Base-by-base conservation (phyloP, 1,140 invertebrate species). In the Helicoverpa armigera region DNA sequence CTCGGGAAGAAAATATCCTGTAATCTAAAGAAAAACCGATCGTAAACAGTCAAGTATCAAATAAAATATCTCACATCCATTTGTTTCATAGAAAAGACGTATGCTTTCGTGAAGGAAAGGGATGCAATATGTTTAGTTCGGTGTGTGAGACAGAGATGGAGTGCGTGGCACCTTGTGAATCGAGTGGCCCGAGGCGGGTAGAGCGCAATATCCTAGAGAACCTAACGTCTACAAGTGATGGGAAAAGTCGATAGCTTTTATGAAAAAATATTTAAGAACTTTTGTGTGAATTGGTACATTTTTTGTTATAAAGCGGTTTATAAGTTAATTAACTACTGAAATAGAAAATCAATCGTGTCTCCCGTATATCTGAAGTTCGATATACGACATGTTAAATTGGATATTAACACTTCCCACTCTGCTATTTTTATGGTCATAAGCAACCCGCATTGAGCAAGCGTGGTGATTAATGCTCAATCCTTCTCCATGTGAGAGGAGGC, bases 141-240 rank as follows among this genome's bases (percentile, higher is more conserved):
- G 0, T 70, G 13, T 58, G 67, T 63, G 53, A 43, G 65, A 79
- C 3, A 61, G 54, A 48, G 69, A 65, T 51, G 43, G 50, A 80
- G 73, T 23, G 48, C 48, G 35, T 60, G 18, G 35, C 73, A 61
- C 73, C 56, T 75, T 13, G 61, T 48, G 73, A 75, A 60, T 50
- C 73, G 73, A 23, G 48, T 50, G 10, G 79, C 79, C 58, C 16
- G 79, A 53, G 69, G 69, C 79, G 69, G 43, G 56, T 43, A 23
- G 54, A 80, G 74, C 70, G 70, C 48, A 80, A 80, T 80, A 80
- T 73, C 54, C 35, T 53, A 60, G 70, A 7, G 16, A 29, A 60
- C 54, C 58, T 48, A 43, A 61, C 35, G 51, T 18, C 18, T 31
- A 0, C 11, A 50, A 75, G 58, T 31, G 58, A 29, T 75, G 73